phyloP scores from a whole-genome alignment of 2,888 invertebrate species.

The Vanessa cardui region DNA sequence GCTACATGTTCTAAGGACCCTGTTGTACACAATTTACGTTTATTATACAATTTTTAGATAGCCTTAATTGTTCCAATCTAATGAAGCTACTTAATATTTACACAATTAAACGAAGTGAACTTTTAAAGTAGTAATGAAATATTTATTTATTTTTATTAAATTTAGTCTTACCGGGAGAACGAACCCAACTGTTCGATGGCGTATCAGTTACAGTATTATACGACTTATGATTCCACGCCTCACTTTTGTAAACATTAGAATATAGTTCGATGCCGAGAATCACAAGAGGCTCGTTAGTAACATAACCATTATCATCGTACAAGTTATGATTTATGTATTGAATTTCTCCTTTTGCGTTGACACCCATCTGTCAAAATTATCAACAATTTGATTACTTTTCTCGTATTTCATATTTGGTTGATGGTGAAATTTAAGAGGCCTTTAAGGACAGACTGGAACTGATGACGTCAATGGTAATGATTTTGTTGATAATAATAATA shows the following conservation, averaged over 20 bases:
- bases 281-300: constrained; percentile 73
- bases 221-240: constrained; percentile 47
- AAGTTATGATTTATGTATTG: constrained; percentile 79
- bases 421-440: no score
- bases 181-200: constrained; percentile 49
- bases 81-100: no score
- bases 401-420: neutral
- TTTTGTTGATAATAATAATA: no score
- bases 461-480: no score
- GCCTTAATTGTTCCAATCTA: neutral
- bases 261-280: constrained; percentile 35
- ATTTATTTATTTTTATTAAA: no score
- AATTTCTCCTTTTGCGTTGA: constrained; percentile 83
- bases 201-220: constrained; percentile 56
- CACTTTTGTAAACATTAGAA: constrained; percentile 79
- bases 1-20: constrained; percentile 80
- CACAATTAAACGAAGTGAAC: no score
- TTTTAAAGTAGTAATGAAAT: no score
- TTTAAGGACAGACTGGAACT: no score
- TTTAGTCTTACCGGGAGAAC: constrained; percentile 48
- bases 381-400: neutral
- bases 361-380: constrained; percentile 56
- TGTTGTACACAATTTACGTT: constrained; percentile 31
- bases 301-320: constrained; percentile 76
- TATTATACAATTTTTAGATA: neutral